phyloP scores from a whole-genome alignment of 2,888 invertebrate genomes.

The Anthophora plumipes region DNA sequence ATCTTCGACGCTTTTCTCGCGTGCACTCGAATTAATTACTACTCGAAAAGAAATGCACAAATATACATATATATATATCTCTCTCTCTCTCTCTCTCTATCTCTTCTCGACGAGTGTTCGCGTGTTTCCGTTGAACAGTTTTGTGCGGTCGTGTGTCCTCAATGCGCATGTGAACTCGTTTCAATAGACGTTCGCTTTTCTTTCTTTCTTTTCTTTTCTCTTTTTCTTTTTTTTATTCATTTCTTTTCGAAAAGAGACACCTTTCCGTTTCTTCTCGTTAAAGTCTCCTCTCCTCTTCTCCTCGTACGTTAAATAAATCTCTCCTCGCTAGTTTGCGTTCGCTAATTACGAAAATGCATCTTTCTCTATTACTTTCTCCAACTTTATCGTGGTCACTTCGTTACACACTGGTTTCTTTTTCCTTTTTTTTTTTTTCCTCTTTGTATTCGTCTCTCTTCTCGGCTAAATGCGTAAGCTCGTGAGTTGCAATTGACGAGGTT shows the following conservation, averaged over 20 bases:
- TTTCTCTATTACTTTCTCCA: neutral
- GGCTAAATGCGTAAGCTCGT: conserved; percentile 72
- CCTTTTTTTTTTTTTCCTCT: too few relatives aligned
- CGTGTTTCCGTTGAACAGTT: conserved; percentile 52
- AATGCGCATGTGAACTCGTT: conserved; percentile 71
- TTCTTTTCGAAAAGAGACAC: neutral
- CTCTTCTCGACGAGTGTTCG: conserved; percentile 32
- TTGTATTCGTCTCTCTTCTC: conserved; percentile 30
- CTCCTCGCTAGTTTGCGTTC: neutral
- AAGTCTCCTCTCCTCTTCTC: conserved; percentile 6
- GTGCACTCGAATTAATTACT: conserved; percentile 54
- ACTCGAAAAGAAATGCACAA: conserved; percentile 74
- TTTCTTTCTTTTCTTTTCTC: neutral
- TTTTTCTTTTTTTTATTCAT: conserved; percentile 5
- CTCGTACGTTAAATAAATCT: neutral
- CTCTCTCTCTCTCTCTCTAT: conserved; percentile 15
- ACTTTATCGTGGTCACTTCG: neutral
- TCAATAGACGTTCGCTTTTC: conserved; percentile 9
- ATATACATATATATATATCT: conserved; percentile 21
- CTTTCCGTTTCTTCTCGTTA: neutral
- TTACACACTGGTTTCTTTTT: neutral
- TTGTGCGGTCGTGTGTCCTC: conserved; percentile 69
- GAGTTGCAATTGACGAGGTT: conserved; percentile 70
- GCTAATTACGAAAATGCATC: conserved; percentile 9
- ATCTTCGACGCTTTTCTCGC: conserved; percentile 14